phyloP scores from a whole-genome alignment of 2,113 vertebrate species.

The Haliaeetus leucogaster region DNA sequence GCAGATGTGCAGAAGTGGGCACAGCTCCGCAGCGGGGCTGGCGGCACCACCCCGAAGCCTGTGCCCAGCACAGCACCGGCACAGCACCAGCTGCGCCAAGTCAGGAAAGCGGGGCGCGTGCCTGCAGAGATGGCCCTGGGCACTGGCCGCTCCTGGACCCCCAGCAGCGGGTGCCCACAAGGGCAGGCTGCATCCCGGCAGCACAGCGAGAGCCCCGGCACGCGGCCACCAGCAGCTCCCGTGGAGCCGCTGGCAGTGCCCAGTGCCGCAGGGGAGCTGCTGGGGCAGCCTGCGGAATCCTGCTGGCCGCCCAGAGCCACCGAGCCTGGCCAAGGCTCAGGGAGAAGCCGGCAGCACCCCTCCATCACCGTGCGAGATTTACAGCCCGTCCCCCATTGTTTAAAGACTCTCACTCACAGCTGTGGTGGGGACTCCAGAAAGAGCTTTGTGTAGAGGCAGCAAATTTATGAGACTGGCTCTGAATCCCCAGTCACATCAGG shows the following conservation, averaged over 20 bases:
- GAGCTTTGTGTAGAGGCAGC: conserved; percentile 32
- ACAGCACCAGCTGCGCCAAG: background rate
- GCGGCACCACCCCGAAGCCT: rapidly evolving
- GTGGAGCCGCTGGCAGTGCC: background rate
- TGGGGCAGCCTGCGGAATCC: background rate
- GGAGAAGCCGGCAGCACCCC: background rate
- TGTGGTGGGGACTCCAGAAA: background rate
- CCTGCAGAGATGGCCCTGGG: background rate
- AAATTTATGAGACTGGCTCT: conserved; percentile 64
- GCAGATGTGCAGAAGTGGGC: background rate
- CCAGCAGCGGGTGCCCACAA: rapidly evolving
- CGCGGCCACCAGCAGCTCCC: rapidly evolving
- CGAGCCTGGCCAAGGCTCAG: rapidly evolving
- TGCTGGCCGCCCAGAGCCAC: background rate
- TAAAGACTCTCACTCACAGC: background rate
- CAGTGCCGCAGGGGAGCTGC: rapidly evolving
- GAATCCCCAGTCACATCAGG: conserved; percentile 49
- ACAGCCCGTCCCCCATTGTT: background rate
- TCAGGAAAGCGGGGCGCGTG: rapidly evolving
- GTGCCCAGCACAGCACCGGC: rapidly evolving
- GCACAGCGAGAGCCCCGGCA: rapidly evolving
- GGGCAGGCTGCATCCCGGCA: background rate
- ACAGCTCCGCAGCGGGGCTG: background rate
- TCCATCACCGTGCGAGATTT: rapidly evolving
- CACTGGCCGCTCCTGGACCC: background rate